Percentiles rank a stretch among this genome's conserved stretches.
phyloP scores from a whole-genome alignment of 2,113 vertebrate species.

The Sapayoa aenigma region DNA sequence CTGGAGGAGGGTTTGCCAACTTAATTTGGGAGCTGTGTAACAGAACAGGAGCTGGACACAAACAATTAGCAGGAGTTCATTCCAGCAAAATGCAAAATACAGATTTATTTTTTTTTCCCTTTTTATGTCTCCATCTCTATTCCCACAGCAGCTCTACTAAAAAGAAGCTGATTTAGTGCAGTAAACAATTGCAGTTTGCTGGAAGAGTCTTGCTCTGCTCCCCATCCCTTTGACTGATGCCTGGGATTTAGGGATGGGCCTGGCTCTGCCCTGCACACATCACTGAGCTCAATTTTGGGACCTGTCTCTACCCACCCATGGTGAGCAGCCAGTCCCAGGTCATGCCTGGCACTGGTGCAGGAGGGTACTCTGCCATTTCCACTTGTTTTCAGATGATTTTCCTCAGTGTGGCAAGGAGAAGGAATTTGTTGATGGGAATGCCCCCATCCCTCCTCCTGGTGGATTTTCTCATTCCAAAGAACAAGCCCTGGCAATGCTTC shows the following conservation, averaged over 20 bases:
- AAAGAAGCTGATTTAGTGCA: not conserved
- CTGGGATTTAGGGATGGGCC: not conserved
- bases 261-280: not conserved
- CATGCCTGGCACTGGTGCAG: fast-evolving
- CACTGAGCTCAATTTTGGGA: not conserved
- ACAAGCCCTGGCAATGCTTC: not conserved
- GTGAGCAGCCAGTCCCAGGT: not conserved
- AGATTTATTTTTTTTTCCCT: not conserved
- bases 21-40: not conserved
- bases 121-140: not conserved
- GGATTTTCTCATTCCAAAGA: not conserved
- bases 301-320: not conserved
- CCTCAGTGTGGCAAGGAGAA: not conserved
- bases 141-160: not conserved
- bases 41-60: not conserved
- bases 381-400: not conserved
- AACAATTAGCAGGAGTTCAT: not conserved
- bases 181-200: not conserved
- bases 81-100: not conserved
- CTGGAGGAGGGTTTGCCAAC: not conserved
- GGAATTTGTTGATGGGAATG: not conserved
- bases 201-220: not conserved
- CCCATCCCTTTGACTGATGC: not conserved
- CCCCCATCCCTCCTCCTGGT: not conserved
- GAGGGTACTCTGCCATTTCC: not conserved